Percentiles rank a stretch among this genome's conserved stretches.
phyloP scores from a whole-genome alignment of 1,140 invertebrate species.

The Penaeus vannamei region DNA sequence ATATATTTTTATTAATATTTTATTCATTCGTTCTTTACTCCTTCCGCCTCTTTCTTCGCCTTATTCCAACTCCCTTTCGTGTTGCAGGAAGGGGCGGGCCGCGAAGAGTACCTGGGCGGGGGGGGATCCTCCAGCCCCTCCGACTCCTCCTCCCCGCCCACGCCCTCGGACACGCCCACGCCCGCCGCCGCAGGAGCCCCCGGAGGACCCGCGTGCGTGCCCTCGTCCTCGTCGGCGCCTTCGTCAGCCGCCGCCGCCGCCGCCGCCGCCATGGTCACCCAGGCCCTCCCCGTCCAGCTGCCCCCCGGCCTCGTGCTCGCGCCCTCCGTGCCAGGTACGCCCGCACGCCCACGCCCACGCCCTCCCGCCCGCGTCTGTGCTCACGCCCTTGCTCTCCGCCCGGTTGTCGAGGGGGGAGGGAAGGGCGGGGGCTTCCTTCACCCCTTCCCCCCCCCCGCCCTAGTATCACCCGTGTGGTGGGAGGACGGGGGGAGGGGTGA shows the following conservation, averaged over 20 bases:
- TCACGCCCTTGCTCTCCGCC: background rate
- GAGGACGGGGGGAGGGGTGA: too few species aligned
- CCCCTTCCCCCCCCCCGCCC: too few species aligned
- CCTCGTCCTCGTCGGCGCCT: background rate
- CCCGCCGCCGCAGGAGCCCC: slow-evolving; percentile 10
- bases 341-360: slow-evolving; percentile 1
- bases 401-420: too few species aligned
- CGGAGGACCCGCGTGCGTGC: background rate
- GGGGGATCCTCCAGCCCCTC: slow-evolving; percentile 53
- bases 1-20: background rate
- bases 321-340: slow-evolving; percentile 21
- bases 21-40: background rate
- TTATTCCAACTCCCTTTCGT: background rate
- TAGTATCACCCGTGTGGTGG: too few species aligned
- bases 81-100: slow-evolving; percentile 25
- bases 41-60: too few species aligned
- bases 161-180: slow-evolving; percentile 52
- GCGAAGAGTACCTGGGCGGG: slow-evolving; percentile 45
- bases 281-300: slow-evolving; percentile 36
- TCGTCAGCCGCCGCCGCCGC: too few species aligned
- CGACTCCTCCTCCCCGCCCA: slow-evolving; percentile 57
- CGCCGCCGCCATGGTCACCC: slow-evolving; percentile 28
- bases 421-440: too few species aligned
- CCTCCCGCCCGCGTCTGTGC: background rate
- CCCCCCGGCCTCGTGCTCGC: slow-evolving; percentile 23